Base-by-base conservation (phyloP, 2,113 vertebrate genomes). In the Tretioscincus oriximinensis region DNA sequence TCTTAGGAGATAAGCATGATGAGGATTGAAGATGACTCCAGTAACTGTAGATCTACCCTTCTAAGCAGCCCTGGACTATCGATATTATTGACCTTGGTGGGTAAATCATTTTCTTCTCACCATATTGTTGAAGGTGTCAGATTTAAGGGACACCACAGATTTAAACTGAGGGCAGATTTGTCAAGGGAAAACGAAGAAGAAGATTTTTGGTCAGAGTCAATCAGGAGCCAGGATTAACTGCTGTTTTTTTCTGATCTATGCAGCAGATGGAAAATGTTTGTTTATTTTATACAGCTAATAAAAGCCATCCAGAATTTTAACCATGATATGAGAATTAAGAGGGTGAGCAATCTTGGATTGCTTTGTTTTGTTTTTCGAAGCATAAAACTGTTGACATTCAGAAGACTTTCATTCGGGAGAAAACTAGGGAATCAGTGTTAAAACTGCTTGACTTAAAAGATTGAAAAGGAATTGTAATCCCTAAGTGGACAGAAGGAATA, bases 71-170 rank as follows among this genome's bases (percentile, higher is more conserved):
- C 73, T 76, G 29, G 86, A 85, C 85, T 74, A 80, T 71, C 83
- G 85, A 12, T 86, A 84, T 78, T 89, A 84, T 90, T 84, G 77
- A 88, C 71, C 68, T 68, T 78, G 71, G 22, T 29, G 5, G 26
- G 45, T 77, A 60, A 90, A 86, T 80, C 21, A 3, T 75, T 88
- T 87, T 49, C 28, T 84, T 89, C 7, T 67, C 75, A 63, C 21
- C 49, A 28, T 54, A 80, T 14, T 86, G 75, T 35, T 84, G 28
- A 74, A 64, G 74, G n/a, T 74, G 12, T 28, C 66, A 71, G 2
- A 68, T 65, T 67, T 81, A 87, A 66, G 85, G 88, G 85, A n/a
- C n/a, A 81, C 22, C n/a, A 80, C 63, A 14, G 81, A 78, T 85
- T 67, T 89, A 85, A 88, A 76, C 51, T 73, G 21, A 80, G 10